A percentile compares a stretch with the other conserved stretches of the same genome.
Evolutionary conservation across 2,797 vertebrate genomes (phyloP).

Genomic region (Peromyscus aztecus): DNA sequence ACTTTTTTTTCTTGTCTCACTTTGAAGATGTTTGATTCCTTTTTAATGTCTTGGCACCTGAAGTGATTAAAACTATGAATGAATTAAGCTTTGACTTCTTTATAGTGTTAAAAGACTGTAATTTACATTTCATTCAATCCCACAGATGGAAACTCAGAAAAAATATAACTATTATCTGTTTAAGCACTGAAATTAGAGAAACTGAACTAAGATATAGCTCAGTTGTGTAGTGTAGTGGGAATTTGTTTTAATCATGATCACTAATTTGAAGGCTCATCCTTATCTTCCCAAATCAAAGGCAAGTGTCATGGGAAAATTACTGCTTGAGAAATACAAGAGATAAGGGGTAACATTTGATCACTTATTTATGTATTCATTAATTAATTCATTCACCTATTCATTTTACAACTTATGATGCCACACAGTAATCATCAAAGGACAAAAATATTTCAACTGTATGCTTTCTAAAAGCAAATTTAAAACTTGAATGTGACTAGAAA

Average conservation of each 20-base stretch:
- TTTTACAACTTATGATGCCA: not conserved
- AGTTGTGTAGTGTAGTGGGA: not conserved
- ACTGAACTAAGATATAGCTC: not conserved
- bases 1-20: not conserved
- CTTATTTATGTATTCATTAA: not conserved
- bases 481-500: not conserved
- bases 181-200: not conserved
- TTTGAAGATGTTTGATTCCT: constrained; percentile 39
- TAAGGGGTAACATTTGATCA: not conserved
- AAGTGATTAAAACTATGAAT: constrained; percentile 17
- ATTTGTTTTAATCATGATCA: not conserved
- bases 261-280: not conserved
- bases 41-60: not conserved
- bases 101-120: not conserved
- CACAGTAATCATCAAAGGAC: not conserved
- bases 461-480: constrained; percentile 40
- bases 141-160: not conserved
- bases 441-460: not conserved
- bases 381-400: not conserved
- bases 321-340: not conserved
- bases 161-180: not conserved
- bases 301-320: constrained; percentile 7
- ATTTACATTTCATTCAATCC: constrained; percentile 30
- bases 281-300: not conserved
- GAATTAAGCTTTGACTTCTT: not conserved